phyloP scores from a whole-genome alignment of 2,113 vertebrate genomes.

The Triplophysa dalaica region DNA sequence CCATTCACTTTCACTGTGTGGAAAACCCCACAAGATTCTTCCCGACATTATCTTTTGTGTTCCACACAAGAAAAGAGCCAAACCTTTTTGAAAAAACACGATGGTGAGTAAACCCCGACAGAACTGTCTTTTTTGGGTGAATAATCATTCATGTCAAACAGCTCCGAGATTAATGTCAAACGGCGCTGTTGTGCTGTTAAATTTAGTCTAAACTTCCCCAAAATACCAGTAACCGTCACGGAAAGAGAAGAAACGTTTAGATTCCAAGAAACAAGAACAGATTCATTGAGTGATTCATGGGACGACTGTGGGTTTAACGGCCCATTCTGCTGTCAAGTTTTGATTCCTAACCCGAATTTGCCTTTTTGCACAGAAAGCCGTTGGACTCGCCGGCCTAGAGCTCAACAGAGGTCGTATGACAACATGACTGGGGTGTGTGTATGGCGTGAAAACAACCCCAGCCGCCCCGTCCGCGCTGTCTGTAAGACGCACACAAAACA shows the following conservation, averaged over 20 bases:
- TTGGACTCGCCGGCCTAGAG: slow-evolving; percentile 12
- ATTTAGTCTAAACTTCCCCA: slow-evolving; percentile 9
- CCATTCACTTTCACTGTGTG: background rate
- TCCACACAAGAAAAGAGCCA: background rate
- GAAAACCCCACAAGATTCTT: background rate
- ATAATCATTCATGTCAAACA: background rate
- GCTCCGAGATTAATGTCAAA: slow-evolving; percentile 7
- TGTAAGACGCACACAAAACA: slow-evolving; percentile 14
- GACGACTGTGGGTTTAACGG: slow-evolving; percentile 44
- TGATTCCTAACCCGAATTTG: slow-evolving; percentile 23
- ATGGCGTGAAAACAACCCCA: slow-evolving; percentile 44
- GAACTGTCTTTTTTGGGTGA: background rate
- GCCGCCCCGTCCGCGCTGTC: background rate
- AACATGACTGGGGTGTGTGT: slow-evolving; percentile 16
- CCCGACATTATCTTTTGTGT: background rate
- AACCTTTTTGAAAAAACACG: background rate
- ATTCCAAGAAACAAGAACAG: slow-evolving; percentile 31
- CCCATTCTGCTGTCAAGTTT: slow-evolving; percentile 45
- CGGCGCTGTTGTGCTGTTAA: background rate
- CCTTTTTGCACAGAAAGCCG: slow-evolving; percentile 20
- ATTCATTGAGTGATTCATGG: slow-evolving; percentile 41
- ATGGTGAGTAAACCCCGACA: background rate
- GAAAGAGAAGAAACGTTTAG: background rate
- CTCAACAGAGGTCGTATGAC: slow-evolving; percentile 34
- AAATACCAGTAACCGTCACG: slow-evolving; percentile 14